Evolutionary conservation across 1,140 invertebrate species (phyloP), one percentile per base, ranked within the genome.

Genomic region (Latrodectus geometricus): DNA sequence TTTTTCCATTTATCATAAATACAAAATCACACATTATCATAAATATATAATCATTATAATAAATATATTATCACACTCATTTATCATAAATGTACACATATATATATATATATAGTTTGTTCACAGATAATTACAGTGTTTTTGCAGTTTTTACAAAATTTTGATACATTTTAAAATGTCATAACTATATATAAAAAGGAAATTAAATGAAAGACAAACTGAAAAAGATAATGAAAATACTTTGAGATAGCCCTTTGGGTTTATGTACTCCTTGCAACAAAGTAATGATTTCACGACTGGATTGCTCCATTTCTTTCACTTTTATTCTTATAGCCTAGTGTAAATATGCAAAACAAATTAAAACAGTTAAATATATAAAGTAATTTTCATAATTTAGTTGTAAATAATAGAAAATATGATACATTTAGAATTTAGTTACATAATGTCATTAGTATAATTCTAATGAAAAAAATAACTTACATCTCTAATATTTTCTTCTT

Each of bases 251-350:
- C 77, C 92, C 90, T 88, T 90, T 90, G 79, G 93, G 92, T 87
- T 94, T 93, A 89, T 96, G 95, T 87, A 96, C 95, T 65, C 93
- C 92, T 91, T 96, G 95, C n/a, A 96, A 89, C 80, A 92, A 91
- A 83, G 94, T 94, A 50, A 93, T 90, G 66, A 95, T 94, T 89
- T 95, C 94, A 89, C 95, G 92, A 0, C 93, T 91, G 82, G 91
- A 91, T 88, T 94, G 94, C 89, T 96, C 95, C 87, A 96, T 92
- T 88, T 95, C 93, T 87, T 93, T 93, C 0, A 95, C 93, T 80
- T 93, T 92, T 50, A 91, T 89, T 73, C 94, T 92, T 81, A 96
- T 95, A 91, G 95, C 93, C 94, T 95, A 90, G 89, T 91, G n/a
- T 2, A 2, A 65, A 65, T 15, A 2, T 65, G n/a, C 3, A 65